Base-by-base conservation (phyloP, 2,113 vertebrate species). In the Hemichromis elongatus region DNA sequence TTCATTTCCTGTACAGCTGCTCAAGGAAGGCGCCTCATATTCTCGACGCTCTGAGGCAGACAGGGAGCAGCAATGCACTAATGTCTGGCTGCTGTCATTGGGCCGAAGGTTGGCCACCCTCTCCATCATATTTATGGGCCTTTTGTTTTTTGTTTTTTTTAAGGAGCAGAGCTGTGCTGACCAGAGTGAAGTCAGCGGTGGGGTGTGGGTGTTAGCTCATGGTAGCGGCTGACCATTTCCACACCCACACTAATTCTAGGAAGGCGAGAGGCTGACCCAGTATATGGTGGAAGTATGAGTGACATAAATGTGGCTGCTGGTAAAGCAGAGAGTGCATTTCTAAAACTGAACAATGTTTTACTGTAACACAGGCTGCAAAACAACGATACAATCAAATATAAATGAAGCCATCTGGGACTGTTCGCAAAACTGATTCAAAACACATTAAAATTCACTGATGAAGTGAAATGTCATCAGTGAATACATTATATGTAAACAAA, bases 81-180 rank as follows among this genome's bases (percentile, higher is more conserved):
- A 92, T 81, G 85, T 91, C 90, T 93, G 88, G 89, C 55, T 45
- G 78, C 92, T 87, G 87, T 92, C 88, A 37, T 80, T 77, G 86
- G 91, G 89, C 84, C 82, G 85, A 95, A 94, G 91, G 92, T 92
- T 85, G 84, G 92, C 85, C 87, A 78, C 68, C 80, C 86, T 89
- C 92, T 95, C 88, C 85, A 93, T 96, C 92, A 94, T 77, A 82
- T 95, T 95, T 94, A 94, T 92, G 86, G 89, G 82, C 9, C 26
- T 66, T 92, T 92, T 93, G 88, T 86, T 47, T 16, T 5, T n/a
- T 33, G 12, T 8, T 4, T 5, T 40, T 42, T 42, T 16, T 18
- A 84, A 90, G 77, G 84, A 90, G 88, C 80, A 37, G 77, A 79
- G 86, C 81, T 10, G 70, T 77, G 53, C 55, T 47, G 75, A 84